Evolutionary conservation across 35 echinoderm and acorn worm genomes (phyloP).

Genomic region (Ophiothrix spiculata): DNA sequence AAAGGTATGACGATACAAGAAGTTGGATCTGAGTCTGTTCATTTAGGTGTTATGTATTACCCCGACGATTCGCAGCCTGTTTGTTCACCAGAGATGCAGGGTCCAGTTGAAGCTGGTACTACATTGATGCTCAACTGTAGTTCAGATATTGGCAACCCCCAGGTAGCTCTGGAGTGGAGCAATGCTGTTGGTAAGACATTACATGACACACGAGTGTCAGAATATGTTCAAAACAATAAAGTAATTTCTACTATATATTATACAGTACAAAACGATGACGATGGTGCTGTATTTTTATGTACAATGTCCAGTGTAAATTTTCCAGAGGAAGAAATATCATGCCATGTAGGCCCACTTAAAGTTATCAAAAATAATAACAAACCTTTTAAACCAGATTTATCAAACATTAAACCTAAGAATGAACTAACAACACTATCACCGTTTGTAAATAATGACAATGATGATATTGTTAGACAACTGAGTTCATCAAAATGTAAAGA

Average conservation of each 20-base stretch:
- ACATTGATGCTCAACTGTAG: neutral
- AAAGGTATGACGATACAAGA: neutral
- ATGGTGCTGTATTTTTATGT: neutral
- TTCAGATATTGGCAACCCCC: neutral
- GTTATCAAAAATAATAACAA: neutral
- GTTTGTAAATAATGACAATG: neutral
- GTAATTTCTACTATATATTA: neutral
- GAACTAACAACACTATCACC: neutral
- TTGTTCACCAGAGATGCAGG: neutral
- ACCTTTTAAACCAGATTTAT: neutral
- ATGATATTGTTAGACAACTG: neutral
- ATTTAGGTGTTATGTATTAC: neutral
- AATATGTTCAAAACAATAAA: neutral
- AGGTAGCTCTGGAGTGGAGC: neutral
- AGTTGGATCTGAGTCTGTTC: neutral
- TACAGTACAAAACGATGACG: neutral
- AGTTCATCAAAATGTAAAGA: neutral
- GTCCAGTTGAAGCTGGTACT: neutral
- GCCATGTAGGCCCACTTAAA: neutral
- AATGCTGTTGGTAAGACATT: neutral
- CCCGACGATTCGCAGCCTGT: neutral
- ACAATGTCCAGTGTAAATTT: neutral
- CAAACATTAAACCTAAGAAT: neutral
- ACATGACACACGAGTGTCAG: neutral
- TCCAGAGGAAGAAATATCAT: neutral